A percentile compares a stretch with the other conserved stretches of the same genome.
Evolutionary conservation across 2,888 invertebrate genomes (phyloP).

Genomic region (Cantharis rufa): DNA sequence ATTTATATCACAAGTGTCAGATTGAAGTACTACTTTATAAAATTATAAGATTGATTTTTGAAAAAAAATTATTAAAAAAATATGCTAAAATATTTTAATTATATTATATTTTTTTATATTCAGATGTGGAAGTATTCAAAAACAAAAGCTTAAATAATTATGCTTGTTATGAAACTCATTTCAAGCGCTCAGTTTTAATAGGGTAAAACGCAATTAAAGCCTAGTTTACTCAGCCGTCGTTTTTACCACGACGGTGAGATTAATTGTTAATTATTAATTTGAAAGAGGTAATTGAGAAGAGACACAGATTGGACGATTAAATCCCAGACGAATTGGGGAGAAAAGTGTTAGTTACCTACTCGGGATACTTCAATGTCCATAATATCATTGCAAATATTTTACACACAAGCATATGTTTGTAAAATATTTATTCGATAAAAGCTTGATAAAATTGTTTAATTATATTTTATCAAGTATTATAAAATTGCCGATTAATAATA

Average conservation of each 20-base stretch:
- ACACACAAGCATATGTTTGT: not conserved
- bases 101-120: not conserved
- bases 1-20: not conserved
- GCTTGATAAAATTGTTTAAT: not conserved
- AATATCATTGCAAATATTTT: not conserved
- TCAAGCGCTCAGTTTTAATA: slow-evolving; percentile 17
- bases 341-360: not conserved
- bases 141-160: slow-evolving; percentile 21
- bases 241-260: slow-evolving; percentile 47
- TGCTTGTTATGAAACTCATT: slow-evolving; percentile 19
- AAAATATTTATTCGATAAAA: not conserved
- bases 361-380: not conserved
- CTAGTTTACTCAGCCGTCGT: slow-evolving; percentile 51
- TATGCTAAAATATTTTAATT: too few relatives aligned
- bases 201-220: slow-evolving; percentile 47
- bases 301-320: slow-evolving; percentile 38
- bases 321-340: slow-evolving; percentile 2
- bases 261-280: slow-evolving; percentile 55
- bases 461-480: not conserved
- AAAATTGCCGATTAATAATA: not conserved
- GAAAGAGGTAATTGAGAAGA: slow-evolving; percentile 49
- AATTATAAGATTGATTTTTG: too few relatives aligned
- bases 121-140: not conserved
- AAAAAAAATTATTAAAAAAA: too few relatives aligned
- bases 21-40: too few relatives aligned